Evolutionary conservation across 2,888 invertebrate genomes (phyloP), one percentile per base, ranked within the genome.

Genomic region (Sphinx pinastri): DNA sequence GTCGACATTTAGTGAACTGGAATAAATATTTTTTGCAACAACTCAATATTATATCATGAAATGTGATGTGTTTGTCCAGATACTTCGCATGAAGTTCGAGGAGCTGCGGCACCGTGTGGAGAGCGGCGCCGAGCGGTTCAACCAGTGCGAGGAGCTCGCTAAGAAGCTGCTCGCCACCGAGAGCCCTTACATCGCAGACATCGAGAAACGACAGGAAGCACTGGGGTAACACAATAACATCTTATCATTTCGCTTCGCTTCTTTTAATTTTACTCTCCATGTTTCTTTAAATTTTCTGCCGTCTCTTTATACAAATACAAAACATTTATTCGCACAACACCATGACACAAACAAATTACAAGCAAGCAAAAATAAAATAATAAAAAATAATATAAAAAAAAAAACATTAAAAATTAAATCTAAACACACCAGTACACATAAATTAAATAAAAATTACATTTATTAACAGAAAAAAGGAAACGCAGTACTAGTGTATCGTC

Each of bases 41-140:
- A 13, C 57, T 57, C 0, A 38, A 38, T 7, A 38, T 38, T 38
- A 2, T 38, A 7, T 7, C 38, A 38, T 38, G 38, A 60, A 12
- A 11, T 12, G 10, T 45, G 31, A 25, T n/a, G 45, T 59, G 25
- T n/a, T n/a, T 14, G 19, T n/a, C 14, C 83, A 97, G 96, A 94
- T 97, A 71, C 90, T 99, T 49, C 97, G 98, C 85, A 97, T 97
- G 52, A 98, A 98, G 88, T 99, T 99, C 87, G 98, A 98, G 77
- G 99, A 99, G 85, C 96, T 99, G 69, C 98, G 98, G 73, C 98
- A 97, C 84, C 95, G 97, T 66, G 97, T 99, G 7, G 98, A 98
- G 84, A 96, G 97, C 31, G 98, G 98, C 0, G 96, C 97, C 0
- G 98, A 99, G 84, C 93, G 99, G 71, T 98, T 98, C 86, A 97